Conservation (phyloP, 1,140 invertebrate genomes). For the Aphis craccivora region DNA sequence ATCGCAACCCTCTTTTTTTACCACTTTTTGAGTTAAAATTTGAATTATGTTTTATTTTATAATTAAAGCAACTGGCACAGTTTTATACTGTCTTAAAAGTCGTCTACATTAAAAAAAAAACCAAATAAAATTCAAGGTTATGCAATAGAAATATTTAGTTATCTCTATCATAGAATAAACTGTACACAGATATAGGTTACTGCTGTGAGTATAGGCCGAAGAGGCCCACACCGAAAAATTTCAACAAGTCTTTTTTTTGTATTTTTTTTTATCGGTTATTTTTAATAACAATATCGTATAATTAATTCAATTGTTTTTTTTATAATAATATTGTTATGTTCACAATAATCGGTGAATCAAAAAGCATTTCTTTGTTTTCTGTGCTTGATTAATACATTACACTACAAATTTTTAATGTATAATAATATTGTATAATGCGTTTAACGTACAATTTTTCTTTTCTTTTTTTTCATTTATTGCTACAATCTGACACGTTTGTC, state of each 20-base stretch:
- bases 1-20: not conserved
- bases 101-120: not conserved
- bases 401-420: not conserved
- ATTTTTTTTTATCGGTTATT: conserved; percentile 3
- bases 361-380: conserved; percentile 41
- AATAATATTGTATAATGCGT: conserved; percentile 18
- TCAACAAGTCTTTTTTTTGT: not conserved
- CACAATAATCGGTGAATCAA: conserved; percentile 51
- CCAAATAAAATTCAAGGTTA: not conserved
- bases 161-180: not conserved
- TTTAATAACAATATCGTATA: conserved; percentile 52
- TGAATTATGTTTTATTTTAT: no score
- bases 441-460: conserved; percentile 10
- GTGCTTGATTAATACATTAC: conserved; percentile 47
- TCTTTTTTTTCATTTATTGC: conserved; percentile 18
- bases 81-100: no score
- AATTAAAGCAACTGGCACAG: no score
- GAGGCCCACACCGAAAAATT: not conserved
- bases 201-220: not conserved
- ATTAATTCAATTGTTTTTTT: conserved; percentile 35
- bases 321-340: conserved; percentile 16
- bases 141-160: not conserved
- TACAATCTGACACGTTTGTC: conserved; percentile 19
- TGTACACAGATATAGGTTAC: not conserved
- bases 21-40: not conserved